Conservation (phyloP, 2,797 vertebrate genomes). For the Hephaestus fuliginosus region DNA sequence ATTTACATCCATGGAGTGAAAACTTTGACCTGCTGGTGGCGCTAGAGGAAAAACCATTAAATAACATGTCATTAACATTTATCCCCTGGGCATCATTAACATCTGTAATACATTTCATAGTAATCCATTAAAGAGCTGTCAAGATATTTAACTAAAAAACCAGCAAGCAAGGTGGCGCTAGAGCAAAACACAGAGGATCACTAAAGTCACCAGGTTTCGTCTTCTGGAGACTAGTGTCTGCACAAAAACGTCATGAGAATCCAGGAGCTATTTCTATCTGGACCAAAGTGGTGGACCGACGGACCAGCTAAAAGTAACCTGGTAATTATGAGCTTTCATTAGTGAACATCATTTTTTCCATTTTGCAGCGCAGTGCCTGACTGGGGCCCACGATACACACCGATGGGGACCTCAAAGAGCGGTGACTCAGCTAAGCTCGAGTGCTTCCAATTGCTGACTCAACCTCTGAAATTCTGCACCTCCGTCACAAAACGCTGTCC, state of each 20-base stretch:
- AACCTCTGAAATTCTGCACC: constrained; percentile 74
- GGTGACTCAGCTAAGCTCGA: constrained; percentile 78
- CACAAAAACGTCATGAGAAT: neutral
- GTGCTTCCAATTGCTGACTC: constrained; percentile 76
- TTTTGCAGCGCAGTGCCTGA: constrained; percentile 22
- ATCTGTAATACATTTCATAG: neutral
- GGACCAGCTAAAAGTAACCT: neutral
- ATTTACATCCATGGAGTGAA: too few relatives aligned
- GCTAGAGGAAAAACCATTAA: neutral
- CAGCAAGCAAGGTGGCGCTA: neutral
- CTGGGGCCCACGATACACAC: constrained; percentile 30
- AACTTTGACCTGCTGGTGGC: too few relatives aligned
- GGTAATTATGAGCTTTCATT: constrained; percentile 23
- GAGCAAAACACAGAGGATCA: neutral
- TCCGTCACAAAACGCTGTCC: constrained; percentile 68
- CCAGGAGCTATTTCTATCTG: constrained; percentile 2
- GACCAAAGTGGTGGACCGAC: neutral
- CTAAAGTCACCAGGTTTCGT: neutral
- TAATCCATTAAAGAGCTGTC: neutral
- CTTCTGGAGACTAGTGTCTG: neutral
- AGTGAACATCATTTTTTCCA: constrained; percentile 29
- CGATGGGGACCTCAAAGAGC: constrained; percentile 55
- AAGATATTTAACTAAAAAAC: neutral
- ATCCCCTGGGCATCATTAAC: neutral
- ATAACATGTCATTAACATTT: neutral